Evolutionary conservation across 2,797 vertebrate species (phyloP), one percentile per base, ranked within the genome.

Genomic region (Stomatorhinus walkeri): DNA sequence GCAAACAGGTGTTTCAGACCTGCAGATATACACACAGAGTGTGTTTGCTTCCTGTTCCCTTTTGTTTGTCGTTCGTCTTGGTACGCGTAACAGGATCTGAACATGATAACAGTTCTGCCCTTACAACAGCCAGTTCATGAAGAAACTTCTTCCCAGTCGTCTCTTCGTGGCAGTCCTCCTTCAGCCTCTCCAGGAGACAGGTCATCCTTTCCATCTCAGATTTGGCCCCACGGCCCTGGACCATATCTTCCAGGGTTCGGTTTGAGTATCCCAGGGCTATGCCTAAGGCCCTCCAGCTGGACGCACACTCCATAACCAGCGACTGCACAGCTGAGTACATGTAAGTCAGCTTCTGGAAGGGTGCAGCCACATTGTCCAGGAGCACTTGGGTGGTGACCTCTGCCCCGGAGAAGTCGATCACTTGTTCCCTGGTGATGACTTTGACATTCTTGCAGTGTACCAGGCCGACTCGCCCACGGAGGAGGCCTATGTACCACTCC

Each of bases 271-370:
- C 95, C 52, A 97, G 91, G 16, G 94, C 92, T 51, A 95, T 91
- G 89, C 95, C 95, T 92, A 97, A 94, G 89, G 93, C 91, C 93
- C 94, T 94, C 96, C 96, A 96, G 79, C 95, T 94, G 49, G 93
- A 92, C 90, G 96, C 91, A 51, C 93, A 94, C 91, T 96, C 95
- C 16, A 95, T 95, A 48, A 96, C 93, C 36, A 94, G 92, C 3
- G 95, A 95, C 87, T 96, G 91, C 89, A 97, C 93, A 84, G 94
- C 91, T 1, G 96, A 95, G 79, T 96, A 96, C 90, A 96, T 95
- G 16, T 97, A 96, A 79, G 96, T 96, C 90, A 97, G 52, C 89
- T 95, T 96, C 93, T 95, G 96, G 90, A 96, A 95, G 1, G 96
- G 96, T 85, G 94, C 43, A 4, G 92, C 89, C 84, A 96, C 94